These are phyloP conservation scores for Choristoneura rosaceana DNA, from an alignment of 2,888 invertebrate genomes.

Conservation along the genomic window DNA sequence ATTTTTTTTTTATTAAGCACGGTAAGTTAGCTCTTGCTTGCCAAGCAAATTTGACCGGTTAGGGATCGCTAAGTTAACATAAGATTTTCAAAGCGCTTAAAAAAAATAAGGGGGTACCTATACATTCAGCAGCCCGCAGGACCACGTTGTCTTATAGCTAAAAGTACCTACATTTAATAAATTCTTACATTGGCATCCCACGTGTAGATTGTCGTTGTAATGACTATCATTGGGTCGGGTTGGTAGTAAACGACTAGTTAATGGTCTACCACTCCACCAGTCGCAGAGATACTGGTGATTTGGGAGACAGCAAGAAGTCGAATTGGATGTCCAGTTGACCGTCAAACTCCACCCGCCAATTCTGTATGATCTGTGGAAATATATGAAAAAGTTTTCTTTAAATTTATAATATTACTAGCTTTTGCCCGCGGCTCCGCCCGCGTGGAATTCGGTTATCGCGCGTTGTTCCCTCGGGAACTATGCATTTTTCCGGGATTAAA, in stretches of 20 bases:
- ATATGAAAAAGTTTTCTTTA: not conserved
- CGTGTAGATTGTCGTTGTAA: constrained; percentile 19
- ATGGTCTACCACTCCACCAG: constrained; percentile 85
- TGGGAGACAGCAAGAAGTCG: constrained; percentile 92
- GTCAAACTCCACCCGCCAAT: constrained; percentile 89
- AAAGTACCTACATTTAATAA: constrained; percentile 13
- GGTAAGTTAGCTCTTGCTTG: no score
- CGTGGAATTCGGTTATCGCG: no score
- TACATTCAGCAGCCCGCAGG: not conserved
- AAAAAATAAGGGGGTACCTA: no score
- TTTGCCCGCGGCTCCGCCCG: no score
- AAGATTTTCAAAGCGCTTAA: no score
- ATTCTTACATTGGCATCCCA: constrained; percentile 35
- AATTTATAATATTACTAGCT: no score
- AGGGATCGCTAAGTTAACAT: no score
- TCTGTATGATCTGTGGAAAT: constrained; percentile 86
- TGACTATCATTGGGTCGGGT: constrained; percentile 14
- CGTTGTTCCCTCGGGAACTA: no score
- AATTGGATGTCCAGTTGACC: constrained; percentile 91
- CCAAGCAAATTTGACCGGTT: no score
- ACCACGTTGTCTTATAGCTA: constrained; percentile 1
- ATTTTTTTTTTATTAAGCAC: no score
- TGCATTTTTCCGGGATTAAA: no score
- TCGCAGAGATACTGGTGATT: constrained; percentile 89
- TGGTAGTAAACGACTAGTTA: not conserved